Percentiles rank a stretch among this genome's conserved stretches.
Evolutionary conservation across 2,113 vertebrate genomes (phyloP).

Genomic region (Cephalopholis sonnerati): DNA sequence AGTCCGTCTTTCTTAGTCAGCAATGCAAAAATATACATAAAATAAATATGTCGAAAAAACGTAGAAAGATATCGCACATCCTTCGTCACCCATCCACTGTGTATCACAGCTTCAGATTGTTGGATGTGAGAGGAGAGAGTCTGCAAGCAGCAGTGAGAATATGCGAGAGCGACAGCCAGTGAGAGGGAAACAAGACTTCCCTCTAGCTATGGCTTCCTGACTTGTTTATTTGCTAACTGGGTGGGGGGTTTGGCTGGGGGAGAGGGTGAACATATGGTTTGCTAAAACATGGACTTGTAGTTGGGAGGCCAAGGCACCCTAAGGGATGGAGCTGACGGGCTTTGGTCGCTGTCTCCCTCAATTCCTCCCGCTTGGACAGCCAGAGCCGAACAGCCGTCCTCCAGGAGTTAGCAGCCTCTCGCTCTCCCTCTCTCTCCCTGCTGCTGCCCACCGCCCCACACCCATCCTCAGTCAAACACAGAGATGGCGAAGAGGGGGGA

Average conservation of each 20-base stretch:
- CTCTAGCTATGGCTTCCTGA: conserved; percentile 85
- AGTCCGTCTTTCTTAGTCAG: not conserved
- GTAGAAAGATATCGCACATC: not conserved
- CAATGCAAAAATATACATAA: not conserved
- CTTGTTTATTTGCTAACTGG: conserved; percentile 86
- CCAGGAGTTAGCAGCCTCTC: conserved; percentile 66
- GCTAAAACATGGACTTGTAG: conserved; percentile 89
- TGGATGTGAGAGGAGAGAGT: conserved; percentile 39
- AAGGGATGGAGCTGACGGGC: conserved; percentile 80
- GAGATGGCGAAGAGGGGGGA: conserved; percentile 36
- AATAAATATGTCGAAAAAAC: not conserved
- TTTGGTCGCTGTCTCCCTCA: conserved; percentile 85
- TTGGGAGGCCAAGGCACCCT: conserved; percentile 82
- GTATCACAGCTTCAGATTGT: conserved; percentile 23
- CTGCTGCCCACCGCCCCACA: conserved; percentile 42
- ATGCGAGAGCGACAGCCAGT: conserved; percentile 63
- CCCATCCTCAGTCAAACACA: conserved; percentile 41
- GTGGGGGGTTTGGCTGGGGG: conserved; percentile 31
- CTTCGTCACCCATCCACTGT: not conserved
- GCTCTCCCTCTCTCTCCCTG: conserved; percentile 30
- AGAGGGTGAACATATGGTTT: conserved; percentile 87
- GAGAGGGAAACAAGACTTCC: conserved; percentile 77
- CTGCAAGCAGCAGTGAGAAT: conserved; percentile 53
- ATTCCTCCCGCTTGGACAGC: conserved; percentile 85
- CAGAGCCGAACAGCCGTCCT: conserved; percentile 75